phyloP scores from a whole-genome alignment of 1,140 invertebrate species.

The Eumaeus atala region DNA sequence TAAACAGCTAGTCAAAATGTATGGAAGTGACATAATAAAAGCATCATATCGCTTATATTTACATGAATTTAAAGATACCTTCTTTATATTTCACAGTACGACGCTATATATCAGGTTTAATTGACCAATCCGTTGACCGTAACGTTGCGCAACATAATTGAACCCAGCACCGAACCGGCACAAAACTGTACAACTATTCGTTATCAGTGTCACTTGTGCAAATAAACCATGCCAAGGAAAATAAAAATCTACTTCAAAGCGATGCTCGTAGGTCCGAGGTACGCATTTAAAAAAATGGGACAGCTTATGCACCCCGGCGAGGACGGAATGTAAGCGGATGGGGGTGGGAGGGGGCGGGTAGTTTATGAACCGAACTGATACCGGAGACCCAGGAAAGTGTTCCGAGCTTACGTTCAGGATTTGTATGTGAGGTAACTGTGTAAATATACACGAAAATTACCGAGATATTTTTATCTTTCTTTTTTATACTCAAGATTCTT shows the following conservation, averaged over 20 bases:
- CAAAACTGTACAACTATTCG: slow-evolving; percentile 40
- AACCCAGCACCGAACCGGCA: slow-evolving; percentile 33
- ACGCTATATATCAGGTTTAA: slow-evolving; percentile 28
- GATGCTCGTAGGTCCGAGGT: slow-evolving; percentile 47
- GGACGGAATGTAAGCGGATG: slow-evolving; percentile 30
- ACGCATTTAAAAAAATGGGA: slow-evolving; percentile 67
- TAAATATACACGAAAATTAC: too few relatives aligned
- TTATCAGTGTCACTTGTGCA: slow-evolving; percentile 36
- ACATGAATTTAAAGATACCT: background rate
- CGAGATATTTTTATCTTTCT: background rate
- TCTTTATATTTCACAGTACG: slow-evolving; percentile 12
- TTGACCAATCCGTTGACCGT: slow-evolving; percentile 35
- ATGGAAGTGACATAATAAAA: too few relatives aligned
- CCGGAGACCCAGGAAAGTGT: slow-evolving; percentile 57
- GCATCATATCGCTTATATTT: background rate
- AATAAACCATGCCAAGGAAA: slow-evolving; percentile 43
- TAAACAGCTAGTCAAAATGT: too few relatives aligned
- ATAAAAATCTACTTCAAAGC: slow-evolving; percentile 54
- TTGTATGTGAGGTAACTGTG: slow-evolving; percentile 32
- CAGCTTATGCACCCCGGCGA: slow-evolving; percentile 49
- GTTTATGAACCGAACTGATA: slow-evolving; percentile 67
- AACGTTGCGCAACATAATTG: slow-evolving; percentile 35
- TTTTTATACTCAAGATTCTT: slow-evolving; percentile 2
- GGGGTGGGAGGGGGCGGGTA: slow-evolving; percentile 16
- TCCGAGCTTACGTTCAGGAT: slow-evolving; percentile 58